Conservation (phyloP, 2,888 invertebrate genomes). For the Norana najaformis region DNA sequence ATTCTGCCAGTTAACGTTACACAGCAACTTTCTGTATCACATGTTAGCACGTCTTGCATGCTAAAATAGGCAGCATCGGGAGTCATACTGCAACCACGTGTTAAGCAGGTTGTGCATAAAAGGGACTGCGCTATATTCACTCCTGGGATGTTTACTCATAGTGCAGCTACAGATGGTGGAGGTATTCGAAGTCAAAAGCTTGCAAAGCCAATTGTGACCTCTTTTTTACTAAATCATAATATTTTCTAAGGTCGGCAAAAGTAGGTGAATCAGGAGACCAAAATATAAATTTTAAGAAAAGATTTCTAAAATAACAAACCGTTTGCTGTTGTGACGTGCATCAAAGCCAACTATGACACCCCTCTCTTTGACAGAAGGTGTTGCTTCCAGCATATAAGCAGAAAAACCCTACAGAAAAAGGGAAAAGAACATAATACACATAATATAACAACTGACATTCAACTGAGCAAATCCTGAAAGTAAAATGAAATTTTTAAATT, state of each 20-base stretch:
- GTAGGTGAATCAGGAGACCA: neutral
- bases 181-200: neutral
- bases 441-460: neutral
- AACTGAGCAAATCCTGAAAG: neutral
- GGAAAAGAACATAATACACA: neutral
- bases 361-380: conserved; percentile 68
- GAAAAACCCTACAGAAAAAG: conserved; percentile 73
- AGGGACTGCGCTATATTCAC: too few relatives aligned
- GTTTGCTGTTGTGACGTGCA: conserved; percentile 85
- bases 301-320: conserved; percentile 66
- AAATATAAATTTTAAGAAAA: neutral
- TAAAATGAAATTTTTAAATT: neutral
- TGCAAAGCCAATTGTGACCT: neutral
- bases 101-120: too few relatives aligned
- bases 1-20: too few relatives aligned
- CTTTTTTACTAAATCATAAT: neutral
- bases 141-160: neutral
- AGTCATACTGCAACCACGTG: too few relatives aligned
- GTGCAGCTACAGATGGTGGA: neutral
- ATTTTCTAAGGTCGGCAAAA: neutral
- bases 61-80: too few relatives aligned
- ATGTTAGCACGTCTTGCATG: too few relatives aligned
- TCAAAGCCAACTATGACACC: conserved; percentile 90
- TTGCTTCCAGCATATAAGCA: conserved; percentile 72
- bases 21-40: too few relatives aligned